Base-by-base conservation (phyloP, 2,888 invertebrate genomes). In the Clepsis dumicolana region DNA sequence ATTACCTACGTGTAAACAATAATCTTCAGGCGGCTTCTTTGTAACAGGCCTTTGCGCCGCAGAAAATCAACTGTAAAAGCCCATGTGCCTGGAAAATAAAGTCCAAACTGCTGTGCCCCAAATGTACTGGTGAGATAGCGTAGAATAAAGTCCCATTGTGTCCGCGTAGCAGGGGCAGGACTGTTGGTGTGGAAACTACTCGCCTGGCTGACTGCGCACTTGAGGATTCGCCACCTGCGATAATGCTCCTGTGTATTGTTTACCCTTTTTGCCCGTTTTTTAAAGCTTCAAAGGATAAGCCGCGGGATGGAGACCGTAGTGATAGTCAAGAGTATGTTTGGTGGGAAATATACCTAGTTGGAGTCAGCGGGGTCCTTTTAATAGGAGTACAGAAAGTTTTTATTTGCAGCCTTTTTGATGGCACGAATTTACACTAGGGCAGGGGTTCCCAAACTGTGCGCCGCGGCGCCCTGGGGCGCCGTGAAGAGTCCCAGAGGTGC, bases 151-250 rank as follows among this genome's bases (percentile, higher is more conserved):
- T 50, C 12, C 67, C 63, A 57, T 67, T 63, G 67, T 67, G 12
- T 16, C 44, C 7, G 38, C 18, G 8, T 71, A 59, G 69, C 73
- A 71, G 72, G 74, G 81, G 81, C 83, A 68, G 38, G 35, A 12
- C 52, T 62, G 67, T 57, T 67, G 62, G 83, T 82, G 84, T 80
- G 86, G 84, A 89, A 87, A 82, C 80, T 18, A 73, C 81, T 79
- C 87, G 84, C 84, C 79, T 85, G 84, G 82, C 76, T 86, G 84
- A 86, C 81, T 88, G 88, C 79, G 81, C 92, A 93, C 91, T 93
- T 93, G 87, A 90, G 83, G 81, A 83, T 83, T 89, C 84, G 84
- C 87, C 91, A 93, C 91, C 89, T 92, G 88, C 77, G 78, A 86
- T 86, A 88, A 90, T 90, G 88, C 86, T 80, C 76, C 71, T 72